Conservation (phyloP, 2,113 vertebrate genomes). For the Oxyura jamaicensis region DNA sequence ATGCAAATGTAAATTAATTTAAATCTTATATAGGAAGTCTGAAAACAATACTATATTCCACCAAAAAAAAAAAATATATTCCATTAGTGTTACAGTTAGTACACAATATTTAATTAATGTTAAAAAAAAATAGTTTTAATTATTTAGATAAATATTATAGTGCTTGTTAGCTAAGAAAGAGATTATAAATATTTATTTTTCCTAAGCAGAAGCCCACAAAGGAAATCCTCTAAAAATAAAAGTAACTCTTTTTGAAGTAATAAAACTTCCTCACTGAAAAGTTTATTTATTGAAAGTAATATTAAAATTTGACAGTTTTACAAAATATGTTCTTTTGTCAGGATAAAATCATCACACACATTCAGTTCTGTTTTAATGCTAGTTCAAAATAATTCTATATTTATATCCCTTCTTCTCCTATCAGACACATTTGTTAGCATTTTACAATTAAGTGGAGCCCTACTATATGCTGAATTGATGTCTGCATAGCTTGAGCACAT, state of each 20-base stretch:
- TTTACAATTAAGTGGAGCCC: neutral
- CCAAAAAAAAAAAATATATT: neutral
- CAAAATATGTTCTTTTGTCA: neutral
- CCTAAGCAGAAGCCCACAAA: neutral
- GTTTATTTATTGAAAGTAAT: neutral
- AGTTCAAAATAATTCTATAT: neutral
- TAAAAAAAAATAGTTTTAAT: neutral
- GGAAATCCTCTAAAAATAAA: neutral
- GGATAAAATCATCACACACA: neutral
- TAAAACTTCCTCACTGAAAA: neutral
- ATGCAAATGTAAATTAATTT: neutral
- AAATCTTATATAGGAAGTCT: accelerated
- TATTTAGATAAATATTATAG: neutral
- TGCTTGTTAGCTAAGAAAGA: neutral
- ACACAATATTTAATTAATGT: neutral
- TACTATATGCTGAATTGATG: neutral
- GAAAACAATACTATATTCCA: neutral
- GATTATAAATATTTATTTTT: neutral
- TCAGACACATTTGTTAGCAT: neutral
- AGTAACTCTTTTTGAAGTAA: neutral
- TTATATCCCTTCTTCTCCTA: neutral
- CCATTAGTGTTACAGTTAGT: neutral
- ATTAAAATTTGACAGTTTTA: neutral
- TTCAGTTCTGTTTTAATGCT: neutral
- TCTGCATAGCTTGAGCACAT: neutral